A percentile compares a stretch with the other conserved stretches of the same genome.
phyloP scores from a whole-genome alignment of 2,888 invertebrate species.

The Adelognathus sp. region DNA sequence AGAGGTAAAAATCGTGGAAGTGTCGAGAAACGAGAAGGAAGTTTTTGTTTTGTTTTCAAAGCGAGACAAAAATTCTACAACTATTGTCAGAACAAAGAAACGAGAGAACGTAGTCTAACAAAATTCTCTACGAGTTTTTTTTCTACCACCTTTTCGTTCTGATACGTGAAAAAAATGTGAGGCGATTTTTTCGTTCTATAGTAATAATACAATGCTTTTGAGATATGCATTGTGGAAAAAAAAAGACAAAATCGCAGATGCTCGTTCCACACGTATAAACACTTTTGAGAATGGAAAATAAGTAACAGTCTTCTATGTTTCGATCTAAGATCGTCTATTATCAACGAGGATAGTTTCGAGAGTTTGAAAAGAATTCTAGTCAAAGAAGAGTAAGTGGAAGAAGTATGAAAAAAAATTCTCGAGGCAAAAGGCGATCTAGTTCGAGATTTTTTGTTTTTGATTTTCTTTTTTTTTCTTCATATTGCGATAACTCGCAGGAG shows the following conservation, averaged over 20 bases:
- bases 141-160: background rate
- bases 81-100: constrained; percentile 6
- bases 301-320: constrained; percentile 55
- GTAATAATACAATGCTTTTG: constrained; percentile 8
- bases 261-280: constrained; percentile 43
- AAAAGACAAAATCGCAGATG: constrained; percentile 36
- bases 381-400: constrained; percentile 24
- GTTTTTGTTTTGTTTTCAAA: constrained; percentile 32
- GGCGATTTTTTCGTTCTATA: background rate
- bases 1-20: constrained; percentile 17
- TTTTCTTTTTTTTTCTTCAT: too few species aligned
- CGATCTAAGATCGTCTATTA: constrained; percentile 68
- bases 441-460: constrained; percentile 36
- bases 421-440: constrained; percentile 78
- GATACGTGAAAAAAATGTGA: constrained; percentile 7
- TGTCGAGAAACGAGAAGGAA: background rate
- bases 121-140: constrained; percentile 30
- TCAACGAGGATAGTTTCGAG: constrained; percentile 15
- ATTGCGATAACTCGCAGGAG: constrained; percentile 28
- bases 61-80: constrained; percentile 44
- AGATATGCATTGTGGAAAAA: constrained; percentile 13
- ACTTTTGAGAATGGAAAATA: constrained; percentile 43
- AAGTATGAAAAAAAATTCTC: constrained; percentile 51
- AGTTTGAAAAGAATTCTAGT: constrained; percentile 28
- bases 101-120: constrained; percentile 12